Conservation (phyloP, 2,797 vertebrate species). For the Tarsius wallacei region DNA sequence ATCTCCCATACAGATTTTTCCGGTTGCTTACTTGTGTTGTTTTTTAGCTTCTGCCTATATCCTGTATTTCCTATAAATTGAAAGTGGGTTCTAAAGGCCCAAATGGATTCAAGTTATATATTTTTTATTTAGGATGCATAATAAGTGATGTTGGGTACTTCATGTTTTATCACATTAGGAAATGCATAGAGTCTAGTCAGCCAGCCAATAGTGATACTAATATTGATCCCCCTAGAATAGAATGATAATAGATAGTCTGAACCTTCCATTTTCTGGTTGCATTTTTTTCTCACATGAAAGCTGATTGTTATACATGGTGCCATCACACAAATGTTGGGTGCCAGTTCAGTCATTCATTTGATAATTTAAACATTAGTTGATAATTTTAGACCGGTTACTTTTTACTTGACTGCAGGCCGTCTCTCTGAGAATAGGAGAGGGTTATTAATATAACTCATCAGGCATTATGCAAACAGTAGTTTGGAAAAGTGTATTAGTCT, state of each 20-base stretch:
- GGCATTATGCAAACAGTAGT: background rate
- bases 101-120: background rate
- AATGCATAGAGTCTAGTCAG: background rate
- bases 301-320: background rate
- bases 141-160: background rate
- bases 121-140: conserved; percentile 24
- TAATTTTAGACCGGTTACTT: conserved; percentile 55
- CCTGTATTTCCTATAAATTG: background rate
- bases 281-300: conserved; percentile 31
- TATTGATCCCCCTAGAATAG: background rate
- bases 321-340: background rate
- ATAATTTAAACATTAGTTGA: conserved; percentile 48
- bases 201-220: background rate
- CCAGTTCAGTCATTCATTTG: background rate
- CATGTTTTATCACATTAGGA: background rate
- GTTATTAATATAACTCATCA: conserved; percentile 18
- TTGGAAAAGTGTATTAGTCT: conserved; percentile 30
- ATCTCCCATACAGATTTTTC: background rate
- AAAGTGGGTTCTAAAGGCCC: conserved; percentile 11
- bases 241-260: background rate
- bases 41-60: conserved; percentile 23
- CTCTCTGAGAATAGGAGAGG: conserved; percentile 12
- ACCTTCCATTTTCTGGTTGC: background rate
- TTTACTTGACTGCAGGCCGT: background rate
- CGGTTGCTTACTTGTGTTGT: background rate